These are phyloP conservation scores for Talpa occidentalis DNA, from an alignment of 2,113 vertebrate species.

Conservation along the genomic window DNA sequence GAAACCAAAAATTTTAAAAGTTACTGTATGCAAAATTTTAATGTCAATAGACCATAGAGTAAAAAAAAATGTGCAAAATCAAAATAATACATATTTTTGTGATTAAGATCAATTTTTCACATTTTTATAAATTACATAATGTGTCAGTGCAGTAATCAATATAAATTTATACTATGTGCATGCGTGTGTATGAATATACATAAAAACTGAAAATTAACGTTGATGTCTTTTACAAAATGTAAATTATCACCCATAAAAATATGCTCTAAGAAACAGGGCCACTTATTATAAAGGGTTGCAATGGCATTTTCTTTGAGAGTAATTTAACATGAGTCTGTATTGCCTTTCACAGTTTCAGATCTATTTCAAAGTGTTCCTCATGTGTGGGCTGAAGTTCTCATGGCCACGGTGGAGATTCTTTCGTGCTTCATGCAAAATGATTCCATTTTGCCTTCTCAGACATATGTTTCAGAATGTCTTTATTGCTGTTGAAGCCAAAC, in stretches of 20 bases:
- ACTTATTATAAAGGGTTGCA: neutral
- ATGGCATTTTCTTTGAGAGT: neutral
- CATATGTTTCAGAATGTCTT: constrained; percentile 67
- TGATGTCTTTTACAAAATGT: neutral
- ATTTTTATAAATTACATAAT: neutral
- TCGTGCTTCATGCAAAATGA: constrained; percentile 27
- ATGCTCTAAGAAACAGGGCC: neutral
- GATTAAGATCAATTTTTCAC: neutral
- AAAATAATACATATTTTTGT: neutral
- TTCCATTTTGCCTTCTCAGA: neutral
- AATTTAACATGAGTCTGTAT: neutral
- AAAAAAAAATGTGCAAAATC: neutral
- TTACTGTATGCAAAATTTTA: neutral
- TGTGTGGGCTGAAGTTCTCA: neutral
- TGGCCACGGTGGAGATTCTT: neutral
- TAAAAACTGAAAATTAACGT: neutral
- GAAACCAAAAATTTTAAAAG: no score
- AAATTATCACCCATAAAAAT: neutral
- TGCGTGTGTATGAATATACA: neutral
- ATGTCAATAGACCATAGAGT: neutral
- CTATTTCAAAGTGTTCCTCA: accelerated
- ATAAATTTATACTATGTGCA: accelerated
- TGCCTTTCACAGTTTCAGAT: neutral
- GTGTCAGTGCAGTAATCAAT: neutral
- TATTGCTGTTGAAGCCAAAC: constrained; percentile 69